phyloP scores from a whole-genome alignment of 2,797 vertebrate species.

The Carduelis carduelis region DNA sequence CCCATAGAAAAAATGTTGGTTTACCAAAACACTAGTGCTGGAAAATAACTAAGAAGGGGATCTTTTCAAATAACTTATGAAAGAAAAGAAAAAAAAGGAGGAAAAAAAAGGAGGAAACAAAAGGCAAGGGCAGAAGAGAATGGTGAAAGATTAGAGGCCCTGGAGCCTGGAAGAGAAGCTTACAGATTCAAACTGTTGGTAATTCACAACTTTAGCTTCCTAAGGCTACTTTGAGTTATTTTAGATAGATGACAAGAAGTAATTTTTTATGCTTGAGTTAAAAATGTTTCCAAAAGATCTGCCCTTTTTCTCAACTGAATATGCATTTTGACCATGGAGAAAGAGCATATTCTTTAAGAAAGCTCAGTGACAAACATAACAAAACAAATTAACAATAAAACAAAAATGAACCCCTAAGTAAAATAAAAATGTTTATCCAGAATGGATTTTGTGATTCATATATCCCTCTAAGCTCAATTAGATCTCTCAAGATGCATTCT shows the following conservation, averaged over 20 bases:
- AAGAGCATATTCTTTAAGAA: background rate
- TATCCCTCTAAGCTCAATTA: background rate
- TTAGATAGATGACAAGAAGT: background rate
- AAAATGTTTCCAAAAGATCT: background rate
- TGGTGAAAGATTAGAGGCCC: background rate
- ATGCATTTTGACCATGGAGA: background rate
- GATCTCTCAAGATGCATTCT: background rate
- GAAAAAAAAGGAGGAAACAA: too few species aligned
- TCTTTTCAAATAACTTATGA: background rate
- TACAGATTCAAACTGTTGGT: background rate
- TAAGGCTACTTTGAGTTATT: background rate
- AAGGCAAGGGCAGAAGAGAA: background rate
- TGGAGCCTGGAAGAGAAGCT: background rate
- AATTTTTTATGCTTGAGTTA: background rate
- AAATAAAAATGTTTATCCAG: background rate
- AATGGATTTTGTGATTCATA: background rate
- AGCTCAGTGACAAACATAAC: background rate
- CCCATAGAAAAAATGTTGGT: fast-evolving
- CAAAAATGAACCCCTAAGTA: fast-evolving
- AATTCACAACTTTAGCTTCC: background rate
- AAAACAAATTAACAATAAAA: background rate
- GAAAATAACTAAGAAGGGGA: background rate
- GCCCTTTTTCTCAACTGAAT: background rate
- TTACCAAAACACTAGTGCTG: background rate
- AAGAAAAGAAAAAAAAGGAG: fast-evolving